Evolutionary conservation across 2,888 invertebrate genomes (phyloP), one percentile per base, ranked within the genome.

Genomic region (Andrena flavipes): DNA sequence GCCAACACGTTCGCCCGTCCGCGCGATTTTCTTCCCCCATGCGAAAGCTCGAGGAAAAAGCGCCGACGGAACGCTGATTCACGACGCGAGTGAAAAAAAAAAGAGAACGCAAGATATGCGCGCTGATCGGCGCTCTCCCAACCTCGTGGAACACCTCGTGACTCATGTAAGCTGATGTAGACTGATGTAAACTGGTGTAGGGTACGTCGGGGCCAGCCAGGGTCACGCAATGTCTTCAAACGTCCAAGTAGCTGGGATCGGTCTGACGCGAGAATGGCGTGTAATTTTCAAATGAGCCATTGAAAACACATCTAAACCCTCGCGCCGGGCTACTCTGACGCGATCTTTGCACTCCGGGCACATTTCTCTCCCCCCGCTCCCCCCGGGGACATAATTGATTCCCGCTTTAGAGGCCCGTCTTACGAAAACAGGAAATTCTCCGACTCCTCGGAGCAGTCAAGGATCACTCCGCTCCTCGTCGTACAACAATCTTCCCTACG

Each of bases 211-310:
- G 75, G 48, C 65, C 68, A 76, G 71, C 60, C 51, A 74, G 69
- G 87, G 88, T 88, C 88, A 88, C 88, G 88, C 88, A 64, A 88
- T 76, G 69, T 79, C 80, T 80, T 82, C 76, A 79, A 76, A 86
- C 85, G 86, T 86, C 84, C 84, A 65, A 73, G 84, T 78, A 76
- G 72, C 81, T 76, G 68, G 73, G 71, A 74, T 76, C 72, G 67
- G 81, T 80, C 63, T 87, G 84, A 84, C 88, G 82, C 69, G 82
- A 87, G 87, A 86, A 80, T 88, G 88, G 81, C 88, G 85, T 88
- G 88, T 87, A 88, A 88, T 88, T 86, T 88, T 85, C 87, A 86
- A 88, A 88, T 75, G 84, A 85, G 76, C 72, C 84, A 83, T 87
- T 80, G 76, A 78, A 77, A 82, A 76, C 70, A 72, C 75, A 77